Conservation (phyloP, 1,140 invertebrate species). For the Leptonema lineaticorne region DNA sequence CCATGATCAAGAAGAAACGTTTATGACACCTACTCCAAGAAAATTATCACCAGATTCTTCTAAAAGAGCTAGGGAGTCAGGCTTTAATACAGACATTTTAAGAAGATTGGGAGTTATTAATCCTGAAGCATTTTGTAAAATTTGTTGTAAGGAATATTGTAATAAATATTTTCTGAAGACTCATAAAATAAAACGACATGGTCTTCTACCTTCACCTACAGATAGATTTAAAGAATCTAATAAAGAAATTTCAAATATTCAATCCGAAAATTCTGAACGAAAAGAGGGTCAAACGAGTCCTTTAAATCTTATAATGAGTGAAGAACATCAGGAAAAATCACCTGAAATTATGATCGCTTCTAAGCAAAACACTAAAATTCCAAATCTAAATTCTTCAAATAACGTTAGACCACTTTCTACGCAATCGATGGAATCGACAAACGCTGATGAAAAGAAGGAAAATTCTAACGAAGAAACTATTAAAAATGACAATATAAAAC, state of each 20-base stretch:
- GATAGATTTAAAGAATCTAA: slow-evolving; percentile 53
- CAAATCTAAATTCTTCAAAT: slow-evolving; percentile 52
- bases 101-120: slow-evolving; percentile 78
- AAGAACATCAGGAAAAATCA: slow-evolving; percentile 44
- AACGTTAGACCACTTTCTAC: slow-evolving; percentile 45
- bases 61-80: slow-evolving; percentile 63
- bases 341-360: slow-evolving; percentile 47
- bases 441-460: slow-evolving; percentile 38
- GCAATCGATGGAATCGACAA: slow-evolving; percentile 45
- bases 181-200: slow-evolving; percentile 85
- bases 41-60: slow-evolving; percentile 62
- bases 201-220: slow-evolving; percentile 63
- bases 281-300: slow-evolving; percentile 61
- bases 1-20: slow-evolving; percentile 59
- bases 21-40: slow-evolving; percentile 58
- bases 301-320: slow-evolving; percentile 63
- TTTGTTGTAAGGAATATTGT: slow-evolving; percentile 93
- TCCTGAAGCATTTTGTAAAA: slow-evolving; percentile 88
- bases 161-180: slow-evolving; percentile 93
- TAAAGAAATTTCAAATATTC: slow-evolving; percentile 47
- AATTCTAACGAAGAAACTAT: slow-evolving; percentile 45
- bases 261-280: slow-evolving; percentile 47
- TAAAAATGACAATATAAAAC: slow-evolving; percentile 48
- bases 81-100: slow-evolving; percentile 68
- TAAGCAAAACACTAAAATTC: slow-evolving; percentile 46